Evolutionary conservation across 2,797 vertebrate species (phyloP), one percentile per base, ranked within the genome.

Genomic region (Oreochromis grahami): DNA sequence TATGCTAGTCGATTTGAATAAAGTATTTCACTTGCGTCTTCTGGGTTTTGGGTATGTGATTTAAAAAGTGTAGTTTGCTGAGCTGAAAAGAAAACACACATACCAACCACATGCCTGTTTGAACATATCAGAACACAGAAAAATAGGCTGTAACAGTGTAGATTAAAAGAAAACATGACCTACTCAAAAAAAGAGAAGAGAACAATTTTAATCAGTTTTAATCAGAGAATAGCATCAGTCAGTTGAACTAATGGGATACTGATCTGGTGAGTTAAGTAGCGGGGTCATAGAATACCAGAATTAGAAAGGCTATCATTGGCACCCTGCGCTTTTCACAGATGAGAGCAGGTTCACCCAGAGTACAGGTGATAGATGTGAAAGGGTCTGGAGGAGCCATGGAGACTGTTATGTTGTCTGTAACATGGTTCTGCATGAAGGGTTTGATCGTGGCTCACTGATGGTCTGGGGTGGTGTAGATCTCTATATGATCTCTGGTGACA

Each of bases 131-230:
- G 43, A 32, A 29, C 5, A 38, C 8, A 51, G 58, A 56, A 17
- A 50, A n/a, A 34, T 11, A 52, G 38, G 32, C 26, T 11, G 3
- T 14, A 21, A 5, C 10, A 7, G n/a, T 10, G 17, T 10, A 7
- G 2, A 34, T 43, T 48, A 6, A 43, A 17, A 52, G 13, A 48
- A 77, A 72, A 43, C 29, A 29, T 5, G 34, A 13, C 34, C 11
- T 65, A 3, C 10, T 36, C 58, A n/a, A 36, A 6, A 36, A 63
- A 63, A 8, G 2, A 63, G 19, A 63, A 63, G 17, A 63, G 32
- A 8, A 36, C n/a, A 26, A 26, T 26, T 26, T 26, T 26, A 26
- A 26, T 26, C 3, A 0, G 0, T 5, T 63, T 63, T 63, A 36
- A 36, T 36, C 17, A 13, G 58, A 63, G 32, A 12, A 36, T 63